Evolutionary conservation across 2,888 invertebrate species (phyloP), one percentile per base, ranked within the genome.

Genomic region (Pachliopta kotzebuea): DNA sequence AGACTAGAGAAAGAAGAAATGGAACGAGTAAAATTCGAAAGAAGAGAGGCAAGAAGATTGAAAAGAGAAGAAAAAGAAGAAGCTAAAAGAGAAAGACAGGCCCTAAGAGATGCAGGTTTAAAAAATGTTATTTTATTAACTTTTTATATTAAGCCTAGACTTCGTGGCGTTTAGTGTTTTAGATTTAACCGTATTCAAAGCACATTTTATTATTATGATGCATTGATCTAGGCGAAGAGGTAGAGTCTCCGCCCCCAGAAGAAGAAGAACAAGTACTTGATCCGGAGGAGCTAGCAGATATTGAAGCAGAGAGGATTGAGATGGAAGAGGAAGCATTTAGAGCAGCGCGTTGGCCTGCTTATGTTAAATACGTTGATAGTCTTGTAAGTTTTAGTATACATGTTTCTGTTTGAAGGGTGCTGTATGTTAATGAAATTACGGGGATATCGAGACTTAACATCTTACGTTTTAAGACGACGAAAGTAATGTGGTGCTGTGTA

Each of bases 351-450:
- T 93, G 92, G 85, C 87, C 87, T 7, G 90, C 86, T 54, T 94
- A 93, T 75, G 92, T 92, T 67, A 79, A 84, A 79, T 90, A 91
- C 64, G 85, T 91, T 0, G 92, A 92, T 70, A 81, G 83, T 11
- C 76, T 89, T 60, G 92, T 90, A 75, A 77, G 76, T 71, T n/a
- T 11, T 14, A 9, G 45, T 45, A 45, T 45, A n/a, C n/a, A n/a
- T n/a, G n/a, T n/a, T n/a, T n/a, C n/a, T n/a, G n/a, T n/a, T n/a
- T n/a, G n/a, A n/a, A n/a, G n/a, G n/a, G n/a, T n/a, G n/a, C n/a
- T n/a, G n/a, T n/a, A n/a, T n/a, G n/a, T n/a, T n/a, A n/a, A n/a
- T n/a, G n/a, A n/a, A n/a, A n/a, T n/a, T n/a, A n/a, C n/a, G n/a
- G n/a, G n/a, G n/a, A n/a, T n/a, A n/a, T n/a, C n/a, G n/a, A n/a